A percentile compares a stretch with the other conserved stretches of the same genome.
These are phyloP conservation scores for Morphnarchus princeps DNA, from an alignment of 2,113 vertebrate genomes.

Conservation along the genomic window DNA sequence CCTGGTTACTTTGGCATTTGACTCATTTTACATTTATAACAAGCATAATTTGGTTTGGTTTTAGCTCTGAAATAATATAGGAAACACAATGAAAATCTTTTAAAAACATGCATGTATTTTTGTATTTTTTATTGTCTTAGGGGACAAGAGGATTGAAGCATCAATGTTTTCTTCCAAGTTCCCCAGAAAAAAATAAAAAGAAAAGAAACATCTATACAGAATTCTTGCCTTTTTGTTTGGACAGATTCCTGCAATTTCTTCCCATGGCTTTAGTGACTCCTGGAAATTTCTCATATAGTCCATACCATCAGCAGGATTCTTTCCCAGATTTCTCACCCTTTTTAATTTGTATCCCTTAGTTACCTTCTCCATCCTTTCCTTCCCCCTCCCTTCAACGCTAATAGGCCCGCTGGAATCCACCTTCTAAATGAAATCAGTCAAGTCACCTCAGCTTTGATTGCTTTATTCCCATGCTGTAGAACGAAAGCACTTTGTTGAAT, in stretches of 20 bases:
- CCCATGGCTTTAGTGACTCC: constrained; percentile 73
- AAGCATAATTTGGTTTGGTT: neutral
- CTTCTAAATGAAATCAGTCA: constrained; percentile 65
- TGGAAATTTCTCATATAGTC: constrained; percentile 78
- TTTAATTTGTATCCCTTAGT: constrained; percentile 85
- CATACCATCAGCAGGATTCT: constrained; percentile 73
- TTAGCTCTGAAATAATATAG: neutral
- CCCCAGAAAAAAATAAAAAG: neutral
- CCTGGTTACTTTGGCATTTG: neutral
- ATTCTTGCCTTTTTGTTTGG: constrained; percentile 73
- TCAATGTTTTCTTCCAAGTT: neutral
- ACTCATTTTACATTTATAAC: neutral
- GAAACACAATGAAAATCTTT: neutral
- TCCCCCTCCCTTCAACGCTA: constrained; percentile 33
- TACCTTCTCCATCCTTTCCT: constrained; percentile 80
- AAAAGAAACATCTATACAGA: neutral
- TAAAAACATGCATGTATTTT: neutral
- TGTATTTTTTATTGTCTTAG: neutral
- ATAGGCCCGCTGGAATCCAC: constrained; percentile 56
- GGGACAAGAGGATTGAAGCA: neutral
- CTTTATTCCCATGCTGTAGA: constrained; percentile 53
- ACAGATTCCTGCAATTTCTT: constrained; percentile 76
- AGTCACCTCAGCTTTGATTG: constrained; percentile 50
- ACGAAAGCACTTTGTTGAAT: constrained; percentile 56
- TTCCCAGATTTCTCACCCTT: constrained; percentile 80